Percentiles rank a stretch among this genome's conserved stretches.
Conservation (phyloP, 2,888 invertebrate genomes). For the Scaptomyza caliginosa region DNA sequence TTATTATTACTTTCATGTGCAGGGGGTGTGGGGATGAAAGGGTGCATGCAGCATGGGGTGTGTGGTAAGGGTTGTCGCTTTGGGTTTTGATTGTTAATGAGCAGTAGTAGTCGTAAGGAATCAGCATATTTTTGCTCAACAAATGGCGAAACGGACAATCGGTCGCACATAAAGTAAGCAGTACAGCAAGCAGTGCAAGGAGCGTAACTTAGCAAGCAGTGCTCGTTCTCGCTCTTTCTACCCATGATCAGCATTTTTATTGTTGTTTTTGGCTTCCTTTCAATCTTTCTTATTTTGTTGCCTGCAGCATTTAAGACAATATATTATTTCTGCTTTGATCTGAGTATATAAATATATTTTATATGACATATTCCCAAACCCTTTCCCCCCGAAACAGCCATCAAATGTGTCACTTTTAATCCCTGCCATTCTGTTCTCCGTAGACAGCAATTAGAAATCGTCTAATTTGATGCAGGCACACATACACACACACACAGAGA, state of each 20-base stretch:
- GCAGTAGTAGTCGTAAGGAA: slow-evolving; percentile 35
- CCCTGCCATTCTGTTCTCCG: slow-evolving; percentile 21
- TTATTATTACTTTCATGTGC: slow-evolving; percentile 77
- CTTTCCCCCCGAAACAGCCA: background rate
- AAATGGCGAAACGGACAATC: slow-evolving; percentile 2
- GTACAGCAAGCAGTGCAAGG: background rate
- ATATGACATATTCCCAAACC: slow-evolving; percentile 11
- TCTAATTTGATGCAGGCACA: slow-evolving; percentile 68
- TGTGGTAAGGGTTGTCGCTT: slow-evolving; percentile 48
- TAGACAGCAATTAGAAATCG: slow-evolving; percentile 71
- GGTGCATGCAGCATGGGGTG: background rate
- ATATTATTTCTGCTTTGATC: slow-evolving; percentile 22
- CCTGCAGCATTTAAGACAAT: background rate
- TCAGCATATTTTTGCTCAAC: slow-evolving; percentile 16
- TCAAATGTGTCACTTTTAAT: slow-evolving; percentile 40
- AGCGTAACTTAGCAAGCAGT: background rate
- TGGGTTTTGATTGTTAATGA: slow-evolving; percentile 48
- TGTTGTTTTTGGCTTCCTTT: background rate
- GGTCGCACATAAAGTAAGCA: background rate
- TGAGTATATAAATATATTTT: slow-evolving; percentile 14
- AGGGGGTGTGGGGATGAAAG: background rate
- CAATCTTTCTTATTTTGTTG: background rate
- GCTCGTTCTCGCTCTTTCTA: background rate
- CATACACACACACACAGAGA: slow-evolving; percentile 19
- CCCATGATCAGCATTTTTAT: slow-evolving; percentile 2